Evolutionary conservation across 2,113 vertebrate genomes (phyloP).

Genomic region (Rhynchomys soricoides): DNA sequence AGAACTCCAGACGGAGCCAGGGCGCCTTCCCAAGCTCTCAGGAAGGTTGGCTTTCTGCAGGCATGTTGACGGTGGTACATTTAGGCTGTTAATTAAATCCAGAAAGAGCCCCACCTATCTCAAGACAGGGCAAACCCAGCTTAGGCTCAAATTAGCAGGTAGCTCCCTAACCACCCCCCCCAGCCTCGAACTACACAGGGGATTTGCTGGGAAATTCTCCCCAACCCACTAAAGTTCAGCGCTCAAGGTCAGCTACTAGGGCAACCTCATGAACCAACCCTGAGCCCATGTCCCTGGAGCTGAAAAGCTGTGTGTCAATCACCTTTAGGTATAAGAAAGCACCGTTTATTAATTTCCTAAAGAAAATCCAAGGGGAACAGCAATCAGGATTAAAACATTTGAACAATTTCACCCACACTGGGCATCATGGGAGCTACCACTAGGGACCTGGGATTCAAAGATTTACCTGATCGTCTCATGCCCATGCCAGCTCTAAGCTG

Average conservation of each 20-base stretch:
- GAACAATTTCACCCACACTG: background rate
- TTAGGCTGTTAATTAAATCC: conserved; percentile 74
- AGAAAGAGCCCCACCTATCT: conserved; percentile 70
- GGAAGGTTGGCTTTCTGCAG: conserved; percentile 63
- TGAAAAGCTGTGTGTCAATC: background rate
- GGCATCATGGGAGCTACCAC: background rate
- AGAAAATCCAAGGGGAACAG: background rate
- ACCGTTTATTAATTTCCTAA: background rate
- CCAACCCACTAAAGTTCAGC: background rate
- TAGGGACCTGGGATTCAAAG: background rate
- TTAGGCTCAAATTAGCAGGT: conserved; percentile 73
- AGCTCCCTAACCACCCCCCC: conserved; percentile 63
- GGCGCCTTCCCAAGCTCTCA: conserved; percentile 62
- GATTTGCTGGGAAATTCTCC: conserved; percentile 24
- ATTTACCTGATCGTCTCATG: background rate
- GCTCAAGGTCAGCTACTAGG: background rate
- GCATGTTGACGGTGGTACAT: conserved; percentile 57
- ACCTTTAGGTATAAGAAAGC: background rate
- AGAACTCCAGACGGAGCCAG: conserved; percentile 60
- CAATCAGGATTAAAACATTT: background rate
- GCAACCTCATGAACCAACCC: background rate
- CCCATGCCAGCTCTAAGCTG: no score
- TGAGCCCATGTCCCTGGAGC: background rate
- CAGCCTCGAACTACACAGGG: conserved; percentile 35
- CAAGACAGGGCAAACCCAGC: conserved; percentile 76